phyloP scores from a whole-genome alignment of 2,797 vertebrate species.

The Epinephelus coioides region DNA sequence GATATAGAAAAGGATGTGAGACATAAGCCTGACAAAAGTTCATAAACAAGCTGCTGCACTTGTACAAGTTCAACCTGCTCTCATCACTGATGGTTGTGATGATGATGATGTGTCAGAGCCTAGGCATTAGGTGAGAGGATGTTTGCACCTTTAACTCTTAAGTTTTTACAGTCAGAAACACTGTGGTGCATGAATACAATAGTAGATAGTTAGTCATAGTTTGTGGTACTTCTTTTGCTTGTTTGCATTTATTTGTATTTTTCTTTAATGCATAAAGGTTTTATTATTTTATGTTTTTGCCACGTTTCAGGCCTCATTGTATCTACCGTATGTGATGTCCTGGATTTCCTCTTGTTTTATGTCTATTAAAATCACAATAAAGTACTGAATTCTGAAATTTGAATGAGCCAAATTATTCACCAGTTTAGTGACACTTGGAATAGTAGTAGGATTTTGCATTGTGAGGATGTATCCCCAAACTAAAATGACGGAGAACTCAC shows the following conservation, averaged over 20 bases:
- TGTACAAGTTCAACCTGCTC: neutral
- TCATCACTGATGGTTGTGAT: neutral
- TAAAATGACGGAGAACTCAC: neutral
- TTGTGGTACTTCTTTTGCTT: neutral
- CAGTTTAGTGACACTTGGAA: too few relatives aligned
- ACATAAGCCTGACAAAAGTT: neutral
- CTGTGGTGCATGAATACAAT: neutral
- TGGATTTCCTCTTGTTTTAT: neutral
- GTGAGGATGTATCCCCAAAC: neutral
- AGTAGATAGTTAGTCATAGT: neutral
- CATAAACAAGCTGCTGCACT: neutral
- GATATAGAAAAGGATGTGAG: too few relatives aligned
- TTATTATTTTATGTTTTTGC: conserved; percentile 12
- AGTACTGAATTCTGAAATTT: neutral
- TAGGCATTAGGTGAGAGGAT: too few relatives aligned
- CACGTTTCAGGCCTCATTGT: neutral
- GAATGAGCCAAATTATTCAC: too few relatives aligned
- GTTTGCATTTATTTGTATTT: neutral
- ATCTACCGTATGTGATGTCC: neutral
- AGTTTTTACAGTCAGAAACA: neutral
- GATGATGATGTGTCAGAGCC: neutral
- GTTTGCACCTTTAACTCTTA: neutral
- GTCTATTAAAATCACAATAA: neutral
- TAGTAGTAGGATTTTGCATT: neutral
- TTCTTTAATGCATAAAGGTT: neutral